Base-by-base conservation (phyloP, 2,113 vertebrate genomes). In the Seriola quinqueradiata region DNA sequence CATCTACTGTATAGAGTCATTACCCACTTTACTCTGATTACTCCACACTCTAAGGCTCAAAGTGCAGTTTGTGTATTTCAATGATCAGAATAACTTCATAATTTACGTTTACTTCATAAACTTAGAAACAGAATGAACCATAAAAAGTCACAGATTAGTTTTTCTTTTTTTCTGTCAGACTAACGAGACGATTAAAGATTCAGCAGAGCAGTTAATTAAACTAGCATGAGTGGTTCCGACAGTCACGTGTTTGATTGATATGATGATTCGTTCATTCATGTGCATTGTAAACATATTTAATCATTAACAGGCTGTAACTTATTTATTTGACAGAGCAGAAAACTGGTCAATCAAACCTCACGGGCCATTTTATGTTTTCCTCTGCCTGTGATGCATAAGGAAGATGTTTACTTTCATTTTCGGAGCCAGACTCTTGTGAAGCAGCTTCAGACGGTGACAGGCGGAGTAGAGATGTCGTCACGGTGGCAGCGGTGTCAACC, bases 401-500 rank as follows among this genome's bases (percentile, higher is more conserved):
- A 32, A 36, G 19, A 55, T 42, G 50, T 79, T 67, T 60, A 19
- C 61, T 40, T 60, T 17, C 19, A 44, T 61, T 44, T 36, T 13
- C 48, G 28, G 61, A 72, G 66, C 57, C 25, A 40, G 32, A 40
- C 50, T 66, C 75, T 78, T 84, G 66, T 17, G 59, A 90, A 64
- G 81, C 63, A 40, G n/a, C 61, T 80, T 68, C n/a, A 71, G 76
- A 67, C 6, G 17, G 10, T 67, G 89, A 83, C 85, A 81, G 74
- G 83, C 55, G 3, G 69, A 70, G 55, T 57, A 46, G 68, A 61
- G 32, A 48, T 68, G 70, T 75, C 34, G 52, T 58, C 25, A 14
- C 71, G 12, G n/a, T 57, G 76, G 61, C 81, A 83, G 65, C 67
- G 10, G 61, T 84, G 83, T 80, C 87, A 87, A 5, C 77, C 67